These are phyloP conservation scores for Montifringilla adamsi DNA, from an alignment of 2,113 vertebrate species.

Conservation along the genomic window DNA sequence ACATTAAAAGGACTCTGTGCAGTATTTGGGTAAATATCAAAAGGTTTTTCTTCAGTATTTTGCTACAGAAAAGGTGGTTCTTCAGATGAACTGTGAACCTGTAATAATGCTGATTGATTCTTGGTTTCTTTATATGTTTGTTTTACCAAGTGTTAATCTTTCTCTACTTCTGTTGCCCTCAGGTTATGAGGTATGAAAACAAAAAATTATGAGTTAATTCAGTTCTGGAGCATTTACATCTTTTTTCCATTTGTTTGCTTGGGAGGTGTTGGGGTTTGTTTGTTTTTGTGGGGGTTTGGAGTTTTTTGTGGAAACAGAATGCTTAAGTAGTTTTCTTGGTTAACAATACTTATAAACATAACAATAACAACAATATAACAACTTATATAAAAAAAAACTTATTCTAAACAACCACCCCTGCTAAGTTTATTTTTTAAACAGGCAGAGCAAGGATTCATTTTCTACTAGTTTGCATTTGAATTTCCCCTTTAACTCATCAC, in stretches of 20 bases:
- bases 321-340: not conserved
- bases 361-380: not conserved
- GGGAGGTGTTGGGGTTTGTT: fast-evolving
- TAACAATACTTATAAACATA: not conserved
- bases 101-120: not conserved
- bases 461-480: not conserved
- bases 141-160: not conserved
- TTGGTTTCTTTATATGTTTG: not conserved
- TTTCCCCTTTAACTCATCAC: not conserved
- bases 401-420: not conserved
- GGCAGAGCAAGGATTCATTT: not conserved
- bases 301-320: not conserved
- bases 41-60: not conserved
- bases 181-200: not conserved
- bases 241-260: not conserved
- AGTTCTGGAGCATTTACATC: fast-evolving
- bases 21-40: not conserved
- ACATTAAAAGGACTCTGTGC: not conserved
- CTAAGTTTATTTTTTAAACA: not conserved
- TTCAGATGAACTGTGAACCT: not conserved
- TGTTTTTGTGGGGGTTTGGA: not conserved
- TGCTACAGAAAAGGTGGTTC: not conserved
- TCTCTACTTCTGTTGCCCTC: not conserved
- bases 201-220: not conserved
- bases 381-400: not conserved